phyloP scores from a whole-genome alignment of 2,113 vertebrate genomes.

The Cryptotis parvus region DNA sequence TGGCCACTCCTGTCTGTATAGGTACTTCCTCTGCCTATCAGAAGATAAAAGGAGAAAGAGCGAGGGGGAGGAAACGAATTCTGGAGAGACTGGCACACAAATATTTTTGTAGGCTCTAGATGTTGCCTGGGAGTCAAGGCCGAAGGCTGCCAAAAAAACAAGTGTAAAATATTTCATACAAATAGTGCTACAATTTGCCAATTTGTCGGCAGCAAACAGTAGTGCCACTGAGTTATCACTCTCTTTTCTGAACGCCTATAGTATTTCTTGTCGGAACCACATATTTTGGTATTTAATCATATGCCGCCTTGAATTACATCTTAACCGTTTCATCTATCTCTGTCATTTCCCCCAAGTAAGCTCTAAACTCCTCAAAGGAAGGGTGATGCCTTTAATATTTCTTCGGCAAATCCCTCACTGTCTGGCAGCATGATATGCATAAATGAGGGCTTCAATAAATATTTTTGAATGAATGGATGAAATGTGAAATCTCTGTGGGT shows the following conservation, averaged over 20 bases:
- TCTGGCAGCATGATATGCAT: slow-evolving; percentile 72
- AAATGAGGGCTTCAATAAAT: slow-evolving; percentile 71
- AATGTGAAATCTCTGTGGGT: slow-evolving; percentile 67
- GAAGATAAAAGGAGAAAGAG: not conserved
- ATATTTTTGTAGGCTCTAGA: slow-evolving; percentile 72
- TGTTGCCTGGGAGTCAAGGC: slow-evolving; percentile 78
- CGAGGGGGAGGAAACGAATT: slow-evolving; percentile 19
- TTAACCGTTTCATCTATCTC: slow-evolving; percentile 67
- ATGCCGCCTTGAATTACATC: slow-evolving; percentile 74
- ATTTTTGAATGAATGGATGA: slow-evolving; percentile 66
- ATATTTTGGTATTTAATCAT: slow-evolving; percentile 76
- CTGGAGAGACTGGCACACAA: slow-evolving; percentile 50
- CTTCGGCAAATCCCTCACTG: slow-evolving; percentile 64
- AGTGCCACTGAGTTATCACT: slow-evolving; percentile 57
- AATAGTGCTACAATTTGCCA: slow-evolving; percentile 76
- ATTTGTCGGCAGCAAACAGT: slow-evolving; percentile 73
- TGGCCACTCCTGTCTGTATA: slow-evolving; percentile 16
- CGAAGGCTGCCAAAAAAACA: slow-evolving; percentile 80
- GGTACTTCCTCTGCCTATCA: slow-evolving; percentile 55
- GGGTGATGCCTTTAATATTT: slow-evolving; percentile 64
- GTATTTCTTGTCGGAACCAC: slow-evolving; percentile 66
- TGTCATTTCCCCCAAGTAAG: slow-evolving; percentile 56
- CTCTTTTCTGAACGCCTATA: slow-evolving; percentile 71
- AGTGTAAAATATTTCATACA: slow-evolving; percentile 82
- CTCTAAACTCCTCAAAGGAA: slow-evolving; percentile 63